These are phyloP conservation scores for Sapajus apella DNA, from an alignment of 2,113 vertebrate genomes.

Conservation along the genomic window DNA sequence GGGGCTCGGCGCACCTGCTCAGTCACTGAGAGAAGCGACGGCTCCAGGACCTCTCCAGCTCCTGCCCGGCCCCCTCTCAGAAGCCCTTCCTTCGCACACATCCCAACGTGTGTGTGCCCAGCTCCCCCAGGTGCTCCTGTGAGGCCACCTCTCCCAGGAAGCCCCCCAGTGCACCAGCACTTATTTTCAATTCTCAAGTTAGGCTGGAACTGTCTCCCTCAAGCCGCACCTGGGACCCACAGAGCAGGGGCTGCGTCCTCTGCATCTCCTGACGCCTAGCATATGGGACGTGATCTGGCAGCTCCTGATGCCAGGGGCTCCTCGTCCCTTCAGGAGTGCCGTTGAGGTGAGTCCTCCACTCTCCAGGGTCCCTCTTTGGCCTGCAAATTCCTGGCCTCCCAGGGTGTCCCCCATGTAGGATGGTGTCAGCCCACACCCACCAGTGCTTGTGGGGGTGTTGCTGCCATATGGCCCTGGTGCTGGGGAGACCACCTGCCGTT, in stretches of 20 bases:
- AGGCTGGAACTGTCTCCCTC: neutral
- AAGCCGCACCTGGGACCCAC: no score
- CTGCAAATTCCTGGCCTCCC: neutral
- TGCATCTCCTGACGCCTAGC: neutral
- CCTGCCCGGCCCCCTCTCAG: fast-evolving
- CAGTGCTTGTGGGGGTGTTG: neutral
- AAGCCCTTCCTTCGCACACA: neutral
- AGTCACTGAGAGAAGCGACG: neutral
- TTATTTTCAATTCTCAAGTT: neutral
- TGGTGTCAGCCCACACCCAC: neutral
- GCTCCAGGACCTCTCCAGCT: fast-evolving
- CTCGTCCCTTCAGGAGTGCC: no score
- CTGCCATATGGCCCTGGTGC: fast-evolving
- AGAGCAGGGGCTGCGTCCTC: fast-evolving
- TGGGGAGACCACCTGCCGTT: neutral
- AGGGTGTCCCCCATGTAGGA: fast-evolving
- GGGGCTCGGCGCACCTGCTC: neutral
- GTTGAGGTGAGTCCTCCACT: no score
- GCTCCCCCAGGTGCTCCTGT: neutral
- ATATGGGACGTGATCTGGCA: fast-evolving
- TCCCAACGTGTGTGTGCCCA: neutral
- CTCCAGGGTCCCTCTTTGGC: neutral
- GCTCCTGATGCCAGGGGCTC: neutral
- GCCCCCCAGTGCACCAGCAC: neutral
- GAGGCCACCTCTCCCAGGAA: neutral